These are phyloP conservation scores for Sebastes reedi DNA, from an alignment of 2,797 vertebrate genomes.

Conservation along the genomic window DNA sequence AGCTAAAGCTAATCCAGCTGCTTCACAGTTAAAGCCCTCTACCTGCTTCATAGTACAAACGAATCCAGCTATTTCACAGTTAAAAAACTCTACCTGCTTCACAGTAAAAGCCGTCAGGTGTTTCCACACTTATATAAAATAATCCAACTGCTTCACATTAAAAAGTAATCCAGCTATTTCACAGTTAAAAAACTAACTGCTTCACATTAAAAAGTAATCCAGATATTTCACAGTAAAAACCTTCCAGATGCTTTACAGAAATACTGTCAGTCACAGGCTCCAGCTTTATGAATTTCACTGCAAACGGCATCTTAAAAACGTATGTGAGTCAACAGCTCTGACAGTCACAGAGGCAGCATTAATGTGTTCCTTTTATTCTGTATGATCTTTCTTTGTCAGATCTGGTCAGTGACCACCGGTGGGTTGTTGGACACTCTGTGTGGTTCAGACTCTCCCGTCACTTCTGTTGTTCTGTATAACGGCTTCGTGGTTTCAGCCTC, in stretches of 20 bases:
- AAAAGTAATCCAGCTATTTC: neutral
- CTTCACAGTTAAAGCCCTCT: neutral
- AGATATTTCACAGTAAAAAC: neutral
- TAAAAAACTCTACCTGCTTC: too few relatives aligned
- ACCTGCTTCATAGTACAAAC: neutral
- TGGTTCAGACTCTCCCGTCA: conserved; percentile 76
- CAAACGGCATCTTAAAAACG: neutral
- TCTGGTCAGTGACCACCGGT: conserved; percentile 87
- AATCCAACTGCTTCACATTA: neutral
- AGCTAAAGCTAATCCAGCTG: neutral
- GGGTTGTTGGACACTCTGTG: conserved; percentile 76
- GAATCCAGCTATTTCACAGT: too few relatives aligned
- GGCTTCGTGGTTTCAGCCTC: conserved; percentile 81
- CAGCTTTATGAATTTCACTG: neutral
- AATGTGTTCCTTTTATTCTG: neutral
- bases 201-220: neutral
- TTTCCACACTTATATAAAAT: neutral
- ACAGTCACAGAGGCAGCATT: neutral
- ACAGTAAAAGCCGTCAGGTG: neutral
- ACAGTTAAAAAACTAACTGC: neutral
- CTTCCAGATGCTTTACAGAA: neutral
- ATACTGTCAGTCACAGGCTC: neutral
- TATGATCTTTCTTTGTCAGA: conserved; percentile 57
- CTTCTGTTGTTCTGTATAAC: conserved; percentile 55
- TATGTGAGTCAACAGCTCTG: neutral